These are phyloP conservation scores for Machimus atricapillus DNA, from an alignment of 2,888 invertebrate genomes.

Conservation along the genomic window DNA sequence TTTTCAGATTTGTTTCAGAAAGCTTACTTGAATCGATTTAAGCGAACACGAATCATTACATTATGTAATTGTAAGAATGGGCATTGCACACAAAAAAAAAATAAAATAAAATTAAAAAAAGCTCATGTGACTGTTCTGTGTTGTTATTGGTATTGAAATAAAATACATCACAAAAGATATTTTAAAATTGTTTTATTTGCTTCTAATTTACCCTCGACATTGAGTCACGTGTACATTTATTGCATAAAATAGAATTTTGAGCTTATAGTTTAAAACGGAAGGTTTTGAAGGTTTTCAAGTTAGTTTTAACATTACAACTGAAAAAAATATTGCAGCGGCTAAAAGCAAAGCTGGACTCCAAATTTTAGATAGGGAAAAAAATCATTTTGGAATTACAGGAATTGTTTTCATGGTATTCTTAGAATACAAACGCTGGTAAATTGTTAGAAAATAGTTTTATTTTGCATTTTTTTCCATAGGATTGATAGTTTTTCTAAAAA, in stretches of 20 bases:
- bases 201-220: not conserved
- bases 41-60: not conserved
- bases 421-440: not conserved
- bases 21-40: not conserved
- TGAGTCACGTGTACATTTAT: not conserved
- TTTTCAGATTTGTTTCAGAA: not conserved
- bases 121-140: slow-evolving; percentile 34
- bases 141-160: slow-evolving; percentile 33
- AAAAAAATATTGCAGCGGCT: not conserved
- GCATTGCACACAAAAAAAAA: not conserved
- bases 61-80: not conserved
- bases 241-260: not conserved
- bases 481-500: slow-evolving; percentile 18
- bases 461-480: not conserved
- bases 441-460: slow-evolving; percentile 39
- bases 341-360: too few relatives aligned
- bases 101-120: slow-evolving; percentile 1
- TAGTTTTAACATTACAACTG: not conserved
- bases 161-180: not conserved
- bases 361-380: not conserved
- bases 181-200: not conserved
- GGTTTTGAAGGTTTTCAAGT: too few relatives aligned
- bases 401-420: not conserved
- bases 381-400: not conserved
- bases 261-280: too few relatives aligned